A percentile compares a stretch with the other conserved stretches of the same genome.
phyloP scores from a whole-genome alignment of 2,797 vertebrate genomes.

The Clarias pachynema region DNA sequence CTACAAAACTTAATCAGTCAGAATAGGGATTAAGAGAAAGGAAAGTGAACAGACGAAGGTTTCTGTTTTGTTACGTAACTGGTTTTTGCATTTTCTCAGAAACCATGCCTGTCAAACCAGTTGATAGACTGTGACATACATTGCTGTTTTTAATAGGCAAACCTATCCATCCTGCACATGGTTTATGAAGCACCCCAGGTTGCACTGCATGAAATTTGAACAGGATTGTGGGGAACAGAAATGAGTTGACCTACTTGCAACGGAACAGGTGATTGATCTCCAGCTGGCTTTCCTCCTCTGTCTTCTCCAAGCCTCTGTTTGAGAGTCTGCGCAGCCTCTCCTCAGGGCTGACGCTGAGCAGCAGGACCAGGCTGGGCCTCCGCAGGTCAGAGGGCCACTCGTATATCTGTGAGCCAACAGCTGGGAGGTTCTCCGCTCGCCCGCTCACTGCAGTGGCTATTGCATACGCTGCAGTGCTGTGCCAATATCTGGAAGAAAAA shows the following conservation, averaged over 20 bases:
- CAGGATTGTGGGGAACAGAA: slow-evolving; percentile 3
- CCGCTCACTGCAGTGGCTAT: slow-evolving; percentile 88
- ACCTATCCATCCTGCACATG: slow-evolving; percentile 6
- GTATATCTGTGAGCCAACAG: slow-evolving; percentile 78
- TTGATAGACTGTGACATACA: not conserved
- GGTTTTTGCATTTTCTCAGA: not conserved
- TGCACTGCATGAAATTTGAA: slow-evolving; percentile 14
- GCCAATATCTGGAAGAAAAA: slow-evolving; percentile 83
- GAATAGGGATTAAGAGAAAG: not conserved
- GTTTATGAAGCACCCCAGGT: slow-evolving; percentile 13
- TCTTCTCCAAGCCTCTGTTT: slow-evolving; percentile 78
- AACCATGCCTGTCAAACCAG: not conserved
- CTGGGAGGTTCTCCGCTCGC: slow-evolving; percentile 78
- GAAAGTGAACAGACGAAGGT: not conserved
- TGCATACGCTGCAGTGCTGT: slow-evolving; percentile 91
- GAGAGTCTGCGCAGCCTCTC: slow-evolving; percentile 80
- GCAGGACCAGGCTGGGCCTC: slow-evolving; percentile 82
- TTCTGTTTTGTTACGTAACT: slow-evolving; percentile 6
- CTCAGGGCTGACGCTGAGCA: slow-evolving; percentile 82
- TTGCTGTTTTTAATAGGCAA: slow-evolving; percentile 8
- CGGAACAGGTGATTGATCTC: slow-evolving; percentile 83
- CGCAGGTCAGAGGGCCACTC: slow-evolving; percentile 88
- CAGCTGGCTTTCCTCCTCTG: slow-evolving; percentile 84
- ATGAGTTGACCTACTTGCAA: slow-evolving; percentile 76
- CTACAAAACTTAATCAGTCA: not conserved